Percentiles rank a stretch among this genome's conserved stretches.
Conservation (phyloP, 2,797 vertebrate species). For the Acanthopagrus latus region DNA sequence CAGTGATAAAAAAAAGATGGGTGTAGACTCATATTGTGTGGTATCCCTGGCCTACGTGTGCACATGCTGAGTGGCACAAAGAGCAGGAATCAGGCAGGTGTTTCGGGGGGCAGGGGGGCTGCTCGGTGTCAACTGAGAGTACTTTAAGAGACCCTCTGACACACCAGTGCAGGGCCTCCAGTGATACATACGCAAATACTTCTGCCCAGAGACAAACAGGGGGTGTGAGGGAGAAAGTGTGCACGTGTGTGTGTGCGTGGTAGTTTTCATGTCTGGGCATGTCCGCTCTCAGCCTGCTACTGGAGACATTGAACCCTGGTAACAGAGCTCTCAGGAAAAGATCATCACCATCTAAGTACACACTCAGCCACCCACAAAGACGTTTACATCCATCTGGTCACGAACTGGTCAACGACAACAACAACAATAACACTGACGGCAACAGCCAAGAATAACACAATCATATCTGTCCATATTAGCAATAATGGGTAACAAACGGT, state of each 20-base stretch:
- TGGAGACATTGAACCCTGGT: constrained; percentile 81
- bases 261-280: constrained; percentile 82
- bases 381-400: constrained; percentile 58
- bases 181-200: constrained; percentile 57
- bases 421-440: constrained; percentile 25
- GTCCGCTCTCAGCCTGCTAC: constrained; percentile 72
- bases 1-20: not conserved
- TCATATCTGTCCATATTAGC: constrained; percentile 32
- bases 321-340: constrained; percentile 81
- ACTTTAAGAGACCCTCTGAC: constrained; percentile 49
- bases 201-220: constrained; percentile 77
- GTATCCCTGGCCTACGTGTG: not conserved
- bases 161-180: constrained; percentile 36
- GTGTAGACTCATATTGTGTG: not conserved
- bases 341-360: constrained; percentile 79
- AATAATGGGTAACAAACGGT: constrained; percentile 3
- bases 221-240: constrained; percentile 15
- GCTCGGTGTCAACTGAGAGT: constrained; percentile 70
- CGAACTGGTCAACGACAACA: constrained; percentile 52
- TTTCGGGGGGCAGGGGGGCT: not conserved
- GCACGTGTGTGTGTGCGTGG: constrained; percentile 18
- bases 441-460: constrained; percentile 31
- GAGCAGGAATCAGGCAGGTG: constrained; percentile 48
- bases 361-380: constrained; percentile 68
- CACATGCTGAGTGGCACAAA: constrained; percentile 17